A percentile compares a stretch with the other conserved stretches of the same genome.
Conservation (phyloP, 2,113 vertebrate species). For the Acanthisitta chloris region DNA sequence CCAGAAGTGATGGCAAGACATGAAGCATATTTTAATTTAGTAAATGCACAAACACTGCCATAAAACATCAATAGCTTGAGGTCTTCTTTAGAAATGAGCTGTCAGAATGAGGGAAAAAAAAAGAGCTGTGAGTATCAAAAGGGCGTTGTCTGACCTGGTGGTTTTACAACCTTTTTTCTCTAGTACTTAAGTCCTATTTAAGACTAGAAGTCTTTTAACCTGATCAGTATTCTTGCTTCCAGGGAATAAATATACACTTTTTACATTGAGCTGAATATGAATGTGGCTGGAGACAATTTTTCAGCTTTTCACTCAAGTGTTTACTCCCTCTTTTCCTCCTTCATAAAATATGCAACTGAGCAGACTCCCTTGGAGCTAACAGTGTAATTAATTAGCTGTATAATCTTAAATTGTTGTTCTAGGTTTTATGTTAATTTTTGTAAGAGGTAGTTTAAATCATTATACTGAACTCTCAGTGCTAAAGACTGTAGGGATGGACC, state of each 20-base stretch:
- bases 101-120: neutral
- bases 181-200: neutral
- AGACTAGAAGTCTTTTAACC: neutral
- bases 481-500: neutral
- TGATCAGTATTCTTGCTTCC: neutral
- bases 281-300: conserved; percentile 8
- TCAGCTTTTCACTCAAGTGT: conserved; percentile 32
- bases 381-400: conserved; percentile 43
- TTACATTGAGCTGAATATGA: neutral
- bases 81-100: conserved; percentile 52
- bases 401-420: conserved; percentile 22
- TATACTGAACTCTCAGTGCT: neutral
- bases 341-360: conserved; percentile 37
- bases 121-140: neutral
- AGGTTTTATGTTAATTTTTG: conserved; percentile 26
- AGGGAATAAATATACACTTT: neutral
- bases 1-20: conserved; percentile 58
- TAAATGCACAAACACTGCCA: conserved; percentile 64
- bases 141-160: neutral
- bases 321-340: neutral
- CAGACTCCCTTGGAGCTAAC: conserved; percentile 2
- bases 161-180: neutral
- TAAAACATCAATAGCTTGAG: conserved; percentile 49
- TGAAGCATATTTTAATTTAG: conserved; percentile 73
- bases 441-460: conserved; percentile 50